A percentile compares a stretch with the other conserved stretches of the same genome.
phyloP scores from a whole-genome alignment of 2,888 invertebrate species.

The Tillus elongatus region DNA sequence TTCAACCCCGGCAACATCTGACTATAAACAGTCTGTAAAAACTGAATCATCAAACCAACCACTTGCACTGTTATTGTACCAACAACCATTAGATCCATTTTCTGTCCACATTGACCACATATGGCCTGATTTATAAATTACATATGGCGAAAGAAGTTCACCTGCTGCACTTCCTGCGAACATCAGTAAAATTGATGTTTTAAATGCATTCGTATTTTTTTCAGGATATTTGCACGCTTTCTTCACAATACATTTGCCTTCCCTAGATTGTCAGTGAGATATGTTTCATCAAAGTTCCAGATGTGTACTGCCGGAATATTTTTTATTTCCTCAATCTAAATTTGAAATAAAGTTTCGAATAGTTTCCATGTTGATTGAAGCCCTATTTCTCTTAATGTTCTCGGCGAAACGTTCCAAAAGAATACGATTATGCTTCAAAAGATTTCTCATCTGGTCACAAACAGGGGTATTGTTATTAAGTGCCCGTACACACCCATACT shows the following conservation, averaged over 20 bases:
- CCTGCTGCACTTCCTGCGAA: not conserved
- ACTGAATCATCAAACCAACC: constrained; percentile 2
- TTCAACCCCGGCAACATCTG: constrained; percentile 4
- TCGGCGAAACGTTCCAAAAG: not conserved
- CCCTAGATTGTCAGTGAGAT: not conserved
- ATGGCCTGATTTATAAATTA: not conserved
- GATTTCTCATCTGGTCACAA: not conserved
- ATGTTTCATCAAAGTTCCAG: constrained; percentile 1
- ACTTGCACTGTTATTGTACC: not conserved
- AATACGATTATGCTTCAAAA: not conserved
- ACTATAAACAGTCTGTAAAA: not conserved
- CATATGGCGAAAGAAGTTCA: not conserved
- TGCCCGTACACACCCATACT: no score
- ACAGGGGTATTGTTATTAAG: constrained; percentile 1
- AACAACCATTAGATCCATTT: not conserved
- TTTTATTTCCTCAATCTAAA: not conserved
- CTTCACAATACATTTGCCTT: not conserved
- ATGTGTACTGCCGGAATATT: not conserved
- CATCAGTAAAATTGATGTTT: not conserved
- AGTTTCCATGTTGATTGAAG: not conserved
- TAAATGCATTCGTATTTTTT: not conserved
- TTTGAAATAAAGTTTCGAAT: not conserved
- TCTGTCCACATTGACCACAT: constrained; percentile 1
- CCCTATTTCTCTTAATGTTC: not conserved
- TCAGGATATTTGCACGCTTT: not conserved